A percentile compares a stretch with the other conserved stretches of the same genome.
These are phyloP conservation scores for Ephestia elutella DNA, from an alignment of 1,140 invertebrate genomes.

Conservation along the genomic window DNA sequence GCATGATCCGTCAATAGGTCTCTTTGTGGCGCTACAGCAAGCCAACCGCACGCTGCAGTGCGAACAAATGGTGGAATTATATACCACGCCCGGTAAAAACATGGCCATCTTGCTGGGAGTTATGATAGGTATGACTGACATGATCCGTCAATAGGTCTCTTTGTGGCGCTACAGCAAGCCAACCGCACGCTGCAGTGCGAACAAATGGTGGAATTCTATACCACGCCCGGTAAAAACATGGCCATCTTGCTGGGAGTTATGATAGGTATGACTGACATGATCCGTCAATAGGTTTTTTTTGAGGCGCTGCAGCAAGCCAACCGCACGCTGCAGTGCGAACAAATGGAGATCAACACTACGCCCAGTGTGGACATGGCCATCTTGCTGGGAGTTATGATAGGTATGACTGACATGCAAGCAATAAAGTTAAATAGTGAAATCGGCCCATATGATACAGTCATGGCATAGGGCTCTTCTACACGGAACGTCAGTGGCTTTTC, in stretches of 20 bases:
- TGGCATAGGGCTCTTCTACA: no score
- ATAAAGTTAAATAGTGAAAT: no score
- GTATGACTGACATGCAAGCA: no score
- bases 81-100: constrained; percentile 14
- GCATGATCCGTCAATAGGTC: no score
- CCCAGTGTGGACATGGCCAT: constrained; percentile 22
- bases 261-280: constrained; percentile 37
- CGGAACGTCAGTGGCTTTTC: no score
- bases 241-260: constrained; percentile 32
- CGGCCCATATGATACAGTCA: no score
- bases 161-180: constrained; percentile 16
- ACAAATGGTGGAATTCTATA: constrained; percentile 20
- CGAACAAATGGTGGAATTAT: constrained; percentile 18
- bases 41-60: constrained; percentile 20
- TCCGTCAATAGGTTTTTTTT: no score
- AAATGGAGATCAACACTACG: constrained; percentile 18
- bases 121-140: constrained; percentile 36
- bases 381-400: constrained; percentile 33
- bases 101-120: constrained; percentile 29
- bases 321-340: constrained; percentile 18
- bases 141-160: no score
- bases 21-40: constrained; percentile 20
- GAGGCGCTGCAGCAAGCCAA: constrained; percentile 15
- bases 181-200: constrained; percentile 20
- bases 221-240: constrained; percentile 14